Evolutionary conservation across 2,797 vertebrate species (phyloP).

Genomic region (Falco columbarius): DNA sequence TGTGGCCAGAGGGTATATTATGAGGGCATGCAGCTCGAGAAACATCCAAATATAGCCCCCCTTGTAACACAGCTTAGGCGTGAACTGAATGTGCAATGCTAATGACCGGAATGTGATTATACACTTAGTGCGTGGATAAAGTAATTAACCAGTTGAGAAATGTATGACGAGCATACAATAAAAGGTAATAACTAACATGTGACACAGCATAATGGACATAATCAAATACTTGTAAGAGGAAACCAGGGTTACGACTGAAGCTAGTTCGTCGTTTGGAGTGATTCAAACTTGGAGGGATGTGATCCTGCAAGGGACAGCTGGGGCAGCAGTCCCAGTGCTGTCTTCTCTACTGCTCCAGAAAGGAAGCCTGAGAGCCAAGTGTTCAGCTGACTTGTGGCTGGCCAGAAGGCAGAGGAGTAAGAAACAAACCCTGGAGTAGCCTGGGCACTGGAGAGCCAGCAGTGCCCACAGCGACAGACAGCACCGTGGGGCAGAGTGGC

Average conservation of each 20-base stretch:
- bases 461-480: fast-evolving
- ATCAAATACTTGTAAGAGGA: conserved; percentile 31
- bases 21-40: neutral
- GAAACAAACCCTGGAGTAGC: neutral
- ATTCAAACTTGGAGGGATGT: neutral
- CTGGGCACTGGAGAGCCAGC: neutral
- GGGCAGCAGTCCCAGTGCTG: neutral
- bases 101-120: conserved; percentile 12
- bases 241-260: neutral
- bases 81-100: neutral
- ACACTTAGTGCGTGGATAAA: conserved; percentile 25
- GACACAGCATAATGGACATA: neutral
- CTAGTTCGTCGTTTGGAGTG: neutral
- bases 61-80: neutral
- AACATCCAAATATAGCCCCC: neutral
- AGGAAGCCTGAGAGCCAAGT: neutral
- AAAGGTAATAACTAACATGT: neutral
- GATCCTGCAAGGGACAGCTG: neutral
- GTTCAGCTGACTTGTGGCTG: neutral
- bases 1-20: neutral
- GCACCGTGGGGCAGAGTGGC: fast-evolving
- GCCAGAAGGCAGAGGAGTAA: neutral
- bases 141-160: conserved; percentile 35
- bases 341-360: neutral
- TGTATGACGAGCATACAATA: neutral